Base-by-base conservation (phyloP, 2,113 vertebrate genomes). In the Plecturocebus donacophilus region DNA sequence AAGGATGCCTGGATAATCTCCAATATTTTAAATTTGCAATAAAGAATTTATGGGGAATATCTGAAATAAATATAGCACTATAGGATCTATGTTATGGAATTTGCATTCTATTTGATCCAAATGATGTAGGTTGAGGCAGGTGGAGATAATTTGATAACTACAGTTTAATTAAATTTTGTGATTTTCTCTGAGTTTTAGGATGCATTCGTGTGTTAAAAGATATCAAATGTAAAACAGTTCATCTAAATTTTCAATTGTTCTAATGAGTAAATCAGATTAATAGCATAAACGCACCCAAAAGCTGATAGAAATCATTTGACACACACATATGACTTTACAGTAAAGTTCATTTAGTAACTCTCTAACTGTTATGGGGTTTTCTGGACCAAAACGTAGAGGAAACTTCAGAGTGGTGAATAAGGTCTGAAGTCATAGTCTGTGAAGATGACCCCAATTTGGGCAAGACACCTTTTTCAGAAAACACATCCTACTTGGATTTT, bases 81-180 rank as follows among this genome's bases (percentile, higher is more conserved):
- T 49, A 82, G 21, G 3, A 23, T 93, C 5, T 45, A 32, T 54
- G 1, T 64, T 81, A 45, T 40, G 6, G 7, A 17, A 88, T 27
- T 54, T 96, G 32, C 73, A 82, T 92, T 94, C 80, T 91, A 32
- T 68, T 70, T 93, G 32, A 75, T 82, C 17, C 9, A 97, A 96
- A 20, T 90, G 38, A 49, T 71, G 0, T 64, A 85, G 45, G 19
- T 52, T 90, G 58, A 90, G n/a, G 30, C 16, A 52, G 38, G 75
- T 2, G 82, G 14, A 90, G 58, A 70, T 7, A 58, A 82, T 93
- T 91, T 77, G 40, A 61, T 56, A 12, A 85, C 16, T 77, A 45
- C 79, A 91, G 5, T 93, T 87, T 94, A 45, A 79, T 54, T 73
- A 20, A 84, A 90, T 71, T 79, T 88, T 77, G 2, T 90, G 49